Conservation (phyloP, 2,113 vertebrate species). For the Pseudolaguvia tuberculata region DNA sequence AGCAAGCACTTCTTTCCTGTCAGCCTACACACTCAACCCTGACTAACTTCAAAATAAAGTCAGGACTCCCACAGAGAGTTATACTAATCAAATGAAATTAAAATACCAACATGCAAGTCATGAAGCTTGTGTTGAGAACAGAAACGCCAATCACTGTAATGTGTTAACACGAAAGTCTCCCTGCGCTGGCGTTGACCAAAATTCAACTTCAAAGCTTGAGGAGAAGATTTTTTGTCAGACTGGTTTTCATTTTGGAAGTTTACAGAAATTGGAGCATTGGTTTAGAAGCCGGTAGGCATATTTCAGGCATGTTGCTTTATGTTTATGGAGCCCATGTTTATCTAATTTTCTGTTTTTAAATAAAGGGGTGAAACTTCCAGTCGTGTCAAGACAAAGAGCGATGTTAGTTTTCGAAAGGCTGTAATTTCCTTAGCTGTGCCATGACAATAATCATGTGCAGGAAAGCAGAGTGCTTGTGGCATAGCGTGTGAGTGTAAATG, state of each 20-base stretch:
- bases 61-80: constrained; percentile 43
- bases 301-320: constrained; percentile 53
- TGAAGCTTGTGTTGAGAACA: constrained; percentile 39
- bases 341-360: constrained; percentile 58
- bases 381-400: constrained; percentile 55
- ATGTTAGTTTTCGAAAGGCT: constrained; percentile 61
- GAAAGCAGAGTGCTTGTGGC: constrained; percentile 57
- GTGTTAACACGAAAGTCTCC: constrained; percentile 42
- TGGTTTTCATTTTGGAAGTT: constrained; percentile 53
- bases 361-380: constrained; percentile 45
- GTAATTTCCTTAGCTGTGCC: constrained; percentile 59
- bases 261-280: constrained; percentile 43
- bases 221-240: constrained; percentile 27
- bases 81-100: constrained; percentile 56
- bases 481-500: constrained; percentile 57
- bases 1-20: constrained; percentile 47
- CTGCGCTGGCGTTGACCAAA: constrained; percentile 18
- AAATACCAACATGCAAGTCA: constrained; percentile 47
- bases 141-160: constrained; percentile 34
- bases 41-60: constrained; percentile 36
- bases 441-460: constrained; percentile 61
- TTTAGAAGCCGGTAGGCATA: constrained; percentile 47
- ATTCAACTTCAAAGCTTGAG: constrained; percentile 38
- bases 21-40: constrained; percentile 45
- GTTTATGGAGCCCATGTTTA: constrained; percentile 57